Evolutionary conservation across 2,797 vertebrate genomes (phyloP).

Genomic region (Crypturellus tataupa): DNA sequence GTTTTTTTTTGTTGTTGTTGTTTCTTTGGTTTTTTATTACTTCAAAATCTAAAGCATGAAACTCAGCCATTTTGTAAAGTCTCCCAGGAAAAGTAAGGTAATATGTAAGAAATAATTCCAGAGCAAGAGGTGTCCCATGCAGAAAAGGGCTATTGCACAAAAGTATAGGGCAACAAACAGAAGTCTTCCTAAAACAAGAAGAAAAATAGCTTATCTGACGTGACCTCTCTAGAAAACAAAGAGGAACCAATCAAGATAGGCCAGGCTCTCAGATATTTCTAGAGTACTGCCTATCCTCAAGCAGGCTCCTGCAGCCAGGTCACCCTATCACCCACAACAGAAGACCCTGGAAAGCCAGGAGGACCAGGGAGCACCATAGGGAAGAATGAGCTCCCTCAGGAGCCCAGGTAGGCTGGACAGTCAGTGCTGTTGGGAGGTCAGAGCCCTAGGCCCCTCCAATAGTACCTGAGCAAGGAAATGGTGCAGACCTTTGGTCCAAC

Average conservation of each 20-base stretch:
- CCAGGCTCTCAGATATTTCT: neutral
- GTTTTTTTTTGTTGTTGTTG: neutral
- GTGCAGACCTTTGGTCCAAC: fast-evolving
- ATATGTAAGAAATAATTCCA: neutral
- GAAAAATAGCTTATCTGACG: neutral
- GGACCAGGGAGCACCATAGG: no score
- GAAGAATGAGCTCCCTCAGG: no score
- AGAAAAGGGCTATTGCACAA: neutral
- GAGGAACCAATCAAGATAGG: neutral
- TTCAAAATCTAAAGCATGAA: neutral
- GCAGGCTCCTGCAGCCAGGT: no score
- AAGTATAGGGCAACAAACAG: neutral
- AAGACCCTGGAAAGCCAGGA: no score
- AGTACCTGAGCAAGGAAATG: fast-evolving
- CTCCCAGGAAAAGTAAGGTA: neutral
- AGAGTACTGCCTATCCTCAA: no score
- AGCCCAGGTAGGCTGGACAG: no score
- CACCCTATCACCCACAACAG: no score
- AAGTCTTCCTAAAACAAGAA: neutral
- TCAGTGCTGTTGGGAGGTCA: no score
- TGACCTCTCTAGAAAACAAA: neutral
- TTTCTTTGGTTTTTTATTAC: neutral
- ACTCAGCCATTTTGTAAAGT: neutral
- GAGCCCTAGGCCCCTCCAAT: neutral
- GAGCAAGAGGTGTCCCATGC: neutral